A percentile compares a stretch with the other conserved stretches of the same genome.
phyloP scores from a whole-genome alignment of 2,113 vertebrate genomes.

The Notiomystis cincta region DNA sequence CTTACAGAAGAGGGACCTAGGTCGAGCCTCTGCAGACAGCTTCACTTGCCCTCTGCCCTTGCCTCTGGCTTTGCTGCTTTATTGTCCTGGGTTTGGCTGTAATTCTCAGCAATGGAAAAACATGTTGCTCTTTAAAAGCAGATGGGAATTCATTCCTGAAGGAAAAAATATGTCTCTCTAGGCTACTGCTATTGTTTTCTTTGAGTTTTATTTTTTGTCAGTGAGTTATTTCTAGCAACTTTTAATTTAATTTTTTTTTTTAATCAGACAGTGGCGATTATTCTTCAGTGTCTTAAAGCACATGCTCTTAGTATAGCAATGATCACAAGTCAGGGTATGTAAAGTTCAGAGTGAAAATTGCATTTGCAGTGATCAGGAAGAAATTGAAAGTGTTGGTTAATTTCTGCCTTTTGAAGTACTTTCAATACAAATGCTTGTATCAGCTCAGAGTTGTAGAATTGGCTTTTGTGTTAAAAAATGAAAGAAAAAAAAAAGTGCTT shows the following conservation, averaged over 20 bases:
- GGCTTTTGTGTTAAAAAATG: neutral
- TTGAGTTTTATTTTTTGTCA: conserved; percentile 63
- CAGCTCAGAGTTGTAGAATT: neutral
- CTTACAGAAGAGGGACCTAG: neutral
- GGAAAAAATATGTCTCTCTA: conserved; percentile 59
- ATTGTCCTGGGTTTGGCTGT: conserved; percentile 47
- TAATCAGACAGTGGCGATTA: neutral
- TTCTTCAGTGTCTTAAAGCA: neutral
- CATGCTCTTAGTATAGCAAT: neutral
- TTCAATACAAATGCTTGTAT: neutral
- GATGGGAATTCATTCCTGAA: conserved; percentile 60
- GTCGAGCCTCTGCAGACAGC: neutral
- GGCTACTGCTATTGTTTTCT: conserved; percentile 61
- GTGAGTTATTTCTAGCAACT: conserved; percentile 65
- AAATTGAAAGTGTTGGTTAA: neutral
- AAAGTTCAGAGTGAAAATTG: neutral
- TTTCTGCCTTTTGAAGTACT: neutral
- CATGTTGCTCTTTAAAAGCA: conserved; percentile 66
- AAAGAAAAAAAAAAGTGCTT: neutral
- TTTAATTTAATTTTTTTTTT: neutral
- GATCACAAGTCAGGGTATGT: neutral
- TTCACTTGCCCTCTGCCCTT: neutral
- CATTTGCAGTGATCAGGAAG: neutral
- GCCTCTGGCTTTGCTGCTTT: neutral
- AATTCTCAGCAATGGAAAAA: conserved; percentile 55